These are phyloP conservation scores for Leucosticte australis DNA, from an alignment of 2,113 vertebrate genomes.

Conservation along the genomic window DNA sequence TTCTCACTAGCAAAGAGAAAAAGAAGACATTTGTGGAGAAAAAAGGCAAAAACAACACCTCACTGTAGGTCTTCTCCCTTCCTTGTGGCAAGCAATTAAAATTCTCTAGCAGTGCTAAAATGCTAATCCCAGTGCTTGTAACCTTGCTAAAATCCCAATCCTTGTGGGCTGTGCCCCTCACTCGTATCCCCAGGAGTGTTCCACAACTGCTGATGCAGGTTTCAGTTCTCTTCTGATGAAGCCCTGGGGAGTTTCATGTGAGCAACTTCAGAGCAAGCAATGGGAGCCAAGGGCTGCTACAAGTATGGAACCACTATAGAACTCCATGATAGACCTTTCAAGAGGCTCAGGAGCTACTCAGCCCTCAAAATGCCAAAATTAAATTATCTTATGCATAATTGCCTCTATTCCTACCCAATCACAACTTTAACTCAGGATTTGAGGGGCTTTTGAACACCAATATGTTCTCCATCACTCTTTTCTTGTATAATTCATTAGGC, in stretches of 20 bases:
- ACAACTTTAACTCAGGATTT: background rate
- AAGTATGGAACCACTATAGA: background rate
- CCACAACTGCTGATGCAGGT: background rate
- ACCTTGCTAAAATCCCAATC: background rate
- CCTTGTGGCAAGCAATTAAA: background rate
- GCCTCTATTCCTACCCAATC: background rate
- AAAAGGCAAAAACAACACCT: background rate
- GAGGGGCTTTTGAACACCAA: fast-evolving
- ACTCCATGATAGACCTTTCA: background rate
- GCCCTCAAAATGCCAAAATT: background rate
- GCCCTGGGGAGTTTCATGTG: fast-evolving
- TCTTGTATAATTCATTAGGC: background rate
- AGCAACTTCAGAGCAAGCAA: background rate
- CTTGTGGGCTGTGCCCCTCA: background rate
- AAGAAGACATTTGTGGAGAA: background rate
- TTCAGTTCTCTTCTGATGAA: background rate
- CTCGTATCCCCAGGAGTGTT: background rate
- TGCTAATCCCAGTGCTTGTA: background rate
- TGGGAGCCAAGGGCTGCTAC: background rate
- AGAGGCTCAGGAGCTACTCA: background rate
- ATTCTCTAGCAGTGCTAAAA: background rate
- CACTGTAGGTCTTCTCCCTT: background rate
- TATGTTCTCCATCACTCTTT: background rate
- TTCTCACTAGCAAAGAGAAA: background rate
- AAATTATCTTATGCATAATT: background rate